These are phyloP conservation scores for Phortica variegata DNA, from an alignment of 1,140 invertebrate genomes.

Conservation along the genomic window DNA sequence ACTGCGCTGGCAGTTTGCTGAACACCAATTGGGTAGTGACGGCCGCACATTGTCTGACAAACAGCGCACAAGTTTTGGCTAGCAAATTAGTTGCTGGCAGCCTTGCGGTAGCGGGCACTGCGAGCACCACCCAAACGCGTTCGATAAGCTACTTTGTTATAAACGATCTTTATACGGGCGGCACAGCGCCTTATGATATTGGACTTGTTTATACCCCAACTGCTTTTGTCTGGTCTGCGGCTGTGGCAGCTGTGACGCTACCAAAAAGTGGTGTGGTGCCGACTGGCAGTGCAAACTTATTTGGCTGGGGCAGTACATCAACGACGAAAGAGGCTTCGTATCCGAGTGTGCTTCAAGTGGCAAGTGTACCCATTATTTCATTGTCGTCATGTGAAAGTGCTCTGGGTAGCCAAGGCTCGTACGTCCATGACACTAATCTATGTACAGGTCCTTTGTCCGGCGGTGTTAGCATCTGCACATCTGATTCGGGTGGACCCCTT, in stretches of 20 bases:
- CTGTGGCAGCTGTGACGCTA: conserved; percentile 54
- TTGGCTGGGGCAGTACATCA: conserved; percentile 58
- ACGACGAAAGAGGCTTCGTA: conserved; percentile 43
- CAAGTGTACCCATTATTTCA: conserved; percentile 43
- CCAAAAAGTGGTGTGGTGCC: conserved; percentile 56
- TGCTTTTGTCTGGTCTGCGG: conserved; percentile 57
- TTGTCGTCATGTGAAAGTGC: conserved; percentile 34
- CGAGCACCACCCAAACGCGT: conserved; percentile 37
- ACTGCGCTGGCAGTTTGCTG: conserved; percentile 62
- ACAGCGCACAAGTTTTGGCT: conserved; percentile 33
- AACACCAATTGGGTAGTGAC: conserved; percentile 60
- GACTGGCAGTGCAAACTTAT: conserved; percentile 56
- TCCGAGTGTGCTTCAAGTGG: conserved; percentile 56
- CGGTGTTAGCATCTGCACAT: conserved; percentile 58
- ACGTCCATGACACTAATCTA: conserved; percentile 57
- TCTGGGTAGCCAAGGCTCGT: conserved; percentile 43
- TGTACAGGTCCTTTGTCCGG: conserved; percentile 60
- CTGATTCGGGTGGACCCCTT: conserved; percentile 59
- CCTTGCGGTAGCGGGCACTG: conserved; percentile 35
- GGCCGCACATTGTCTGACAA: conserved; percentile 47
- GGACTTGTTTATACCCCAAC: conserved; percentile 59
- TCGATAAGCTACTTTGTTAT: conserved; percentile 36
- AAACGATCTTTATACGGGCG: conserved; percentile 44
- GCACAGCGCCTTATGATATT: conserved; percentile 60
- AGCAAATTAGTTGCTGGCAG: conserved; percentile 42